Evolutionary conservation across 2,113 vertebrate genomes (phyloP).

Genomic region (Phalacrocorax brasilianus): DNA sequence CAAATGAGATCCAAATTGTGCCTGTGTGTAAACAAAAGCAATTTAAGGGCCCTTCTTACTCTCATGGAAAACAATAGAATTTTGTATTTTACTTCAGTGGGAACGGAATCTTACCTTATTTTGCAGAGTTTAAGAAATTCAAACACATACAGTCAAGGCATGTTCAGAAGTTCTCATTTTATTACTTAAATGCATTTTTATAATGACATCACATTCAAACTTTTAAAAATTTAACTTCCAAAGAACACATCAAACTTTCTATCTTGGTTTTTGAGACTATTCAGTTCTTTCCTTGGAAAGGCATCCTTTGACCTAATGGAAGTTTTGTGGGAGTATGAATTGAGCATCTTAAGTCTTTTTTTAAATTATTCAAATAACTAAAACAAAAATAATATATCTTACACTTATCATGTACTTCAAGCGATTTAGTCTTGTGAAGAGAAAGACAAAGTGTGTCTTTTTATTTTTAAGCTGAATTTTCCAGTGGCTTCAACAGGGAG

Average conservation of each 20-base stretch:
- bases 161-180: background rate
- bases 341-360: background rate
- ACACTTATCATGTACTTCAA: background rate
- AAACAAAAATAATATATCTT: background rate
- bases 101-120: background rate
- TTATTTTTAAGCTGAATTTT: background rate
- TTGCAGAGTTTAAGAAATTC: background rate
- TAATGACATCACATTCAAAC: background rate
- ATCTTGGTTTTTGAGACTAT: background rate
- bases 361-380: background rate
- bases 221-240: background rate
- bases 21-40: background rate
- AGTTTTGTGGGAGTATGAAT: background rate
- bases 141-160: background rate
- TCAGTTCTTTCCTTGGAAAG: background rate
- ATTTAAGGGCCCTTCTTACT: background rate
- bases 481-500: background rate
- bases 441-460: background rate
- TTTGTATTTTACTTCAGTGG: background rate
- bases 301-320: background rate
- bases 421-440: background rate
- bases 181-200: background rate
- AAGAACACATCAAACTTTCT: background rate
- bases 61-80: background rate
- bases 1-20: background rate